A percentile compares a stretch with the other conserved stretches of the same genome.
phyloP scores from a whole-genome alignment of 2,797 vertebrate species.

The Loris lydekkerianus region DNA sequence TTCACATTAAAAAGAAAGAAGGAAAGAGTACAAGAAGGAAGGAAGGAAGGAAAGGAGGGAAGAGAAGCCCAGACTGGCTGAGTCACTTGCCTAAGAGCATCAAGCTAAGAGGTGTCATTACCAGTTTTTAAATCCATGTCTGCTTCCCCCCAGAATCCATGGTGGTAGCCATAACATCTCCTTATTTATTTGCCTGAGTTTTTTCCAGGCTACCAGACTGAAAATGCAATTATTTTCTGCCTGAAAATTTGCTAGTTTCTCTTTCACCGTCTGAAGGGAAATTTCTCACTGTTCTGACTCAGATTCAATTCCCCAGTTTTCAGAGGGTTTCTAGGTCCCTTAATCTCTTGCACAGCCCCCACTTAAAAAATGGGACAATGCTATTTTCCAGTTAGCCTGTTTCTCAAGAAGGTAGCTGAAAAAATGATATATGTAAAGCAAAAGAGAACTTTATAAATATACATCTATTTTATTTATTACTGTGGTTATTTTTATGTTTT shows the following conservation, averaged over 20 bases:
- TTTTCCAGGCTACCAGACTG: constrained; percentile 3
- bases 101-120: neutral
- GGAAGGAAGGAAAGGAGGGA: neutral
- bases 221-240: constrained; percentile 35
- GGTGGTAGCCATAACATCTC: neutral
- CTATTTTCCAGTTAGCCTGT: constrained; percentile 81
- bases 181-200: neutral
- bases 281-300: constrained; percentile 64
- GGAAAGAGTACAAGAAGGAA: neutral
- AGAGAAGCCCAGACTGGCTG: neutral
- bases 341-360: constrained; percentile 64
- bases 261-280: constrained; percentile 53
- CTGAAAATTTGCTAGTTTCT: constrained; percentile 29
- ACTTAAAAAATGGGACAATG: constrained; percentile 76
- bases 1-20: neutral
- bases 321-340: constrained; percentile 74
- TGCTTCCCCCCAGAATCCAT: neutral
- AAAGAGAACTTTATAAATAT: neutral
- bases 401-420: constrained; percentile 69
- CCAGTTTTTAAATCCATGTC: neutral
- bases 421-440: constrained; percentile 35
- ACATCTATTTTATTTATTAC: constrained; percentile 57
- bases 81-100: neutral
- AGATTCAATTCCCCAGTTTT: constrained; percentile 72
- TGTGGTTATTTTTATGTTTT: neutral